Evolutionary conservation across 2,113 vertebrate species (phyloP), one percentile per base, ranked within the genome.

Genomic region (Zingel zingel): DNA sequence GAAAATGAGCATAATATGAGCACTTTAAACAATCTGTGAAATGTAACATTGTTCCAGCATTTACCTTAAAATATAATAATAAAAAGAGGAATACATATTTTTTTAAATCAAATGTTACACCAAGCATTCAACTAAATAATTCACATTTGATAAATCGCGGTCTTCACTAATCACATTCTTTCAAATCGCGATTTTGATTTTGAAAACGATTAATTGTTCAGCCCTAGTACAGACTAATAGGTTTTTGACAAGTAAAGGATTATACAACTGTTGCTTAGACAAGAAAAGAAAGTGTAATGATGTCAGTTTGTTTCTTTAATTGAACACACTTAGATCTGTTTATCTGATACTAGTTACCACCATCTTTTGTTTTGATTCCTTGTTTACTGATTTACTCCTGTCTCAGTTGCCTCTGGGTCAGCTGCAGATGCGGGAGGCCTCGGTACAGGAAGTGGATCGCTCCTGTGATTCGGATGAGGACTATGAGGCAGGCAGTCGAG

Each of bases 401-500:
- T 63, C 36, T 23, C 23, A 97, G 97, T 92, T 96, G 84, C 96
- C 96, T 33, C 92, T 98, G 43, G 97, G 97, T 62, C 95, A 96
- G 84, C 94, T 97, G 72, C 94, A 93, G 64, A 68, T 97, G 58
- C 91, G 93, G 4, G 95, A 96, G 65, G 97, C 97, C 15, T 94
- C 91, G 12, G 96, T 97, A n/a, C 94, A 96, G 92, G 97, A 98
- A 84, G 97, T 98, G 67, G 97, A 98, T 74, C 96, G 96, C 47
- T 98, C 97, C 69, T 97, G 96, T 87, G 97, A 98, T 81, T 98
- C 97, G 1, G 97, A 97, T 18, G 97, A 97, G 87, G 97, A 97
- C 91, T 98, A 97, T 45, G 97, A 97, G 90, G 88, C 95, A 0
- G 93, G 96, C 45, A 91, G 95, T 65, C 94, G 96, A 61, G 96